Percentiles rank a stretch among this genome's conserved stretches.
These are phyloP conservation scores for Merodon equestris DNA, from an alignment of 2,888 invertebrate species.

Conservation along the genomic window DNA sequence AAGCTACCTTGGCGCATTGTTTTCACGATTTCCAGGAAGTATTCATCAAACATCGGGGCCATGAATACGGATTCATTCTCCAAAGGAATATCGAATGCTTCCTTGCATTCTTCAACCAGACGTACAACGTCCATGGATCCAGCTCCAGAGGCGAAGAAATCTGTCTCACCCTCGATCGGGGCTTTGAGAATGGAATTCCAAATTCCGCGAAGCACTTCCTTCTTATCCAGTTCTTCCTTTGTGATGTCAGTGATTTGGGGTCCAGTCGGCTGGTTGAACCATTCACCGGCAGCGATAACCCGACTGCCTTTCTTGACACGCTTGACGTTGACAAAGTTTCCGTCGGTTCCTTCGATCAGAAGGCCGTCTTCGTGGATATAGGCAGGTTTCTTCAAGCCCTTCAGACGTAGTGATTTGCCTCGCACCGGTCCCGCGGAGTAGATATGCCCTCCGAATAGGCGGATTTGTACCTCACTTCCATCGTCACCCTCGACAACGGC, in stretches of 20 bases:
- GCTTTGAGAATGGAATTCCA: constrained; percentile 92
- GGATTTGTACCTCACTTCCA: constrained; percentile 82
- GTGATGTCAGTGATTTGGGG: constrained; percentile 83
- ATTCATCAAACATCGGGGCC: constrained; percentile 93
- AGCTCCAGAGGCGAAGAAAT: constrained; percentile 97
- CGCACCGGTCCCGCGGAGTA: constrained; percentile 73
- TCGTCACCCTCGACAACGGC: constrained; percentile 80
- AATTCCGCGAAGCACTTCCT: constrained; percentile 83
- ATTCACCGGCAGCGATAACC: constrained; percentile 90
- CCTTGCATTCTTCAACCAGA: constrained; percentile 94
- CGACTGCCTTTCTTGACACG: constrained; percentile 88
- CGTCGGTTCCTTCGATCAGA: constrained; percentile 89
- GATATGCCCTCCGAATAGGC: constrained; percentile 88
- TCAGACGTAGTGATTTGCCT: constrained; percentile 82
- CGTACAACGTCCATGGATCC: constrained; percentile 97
- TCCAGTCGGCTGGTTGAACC: constrained; percentile 82
- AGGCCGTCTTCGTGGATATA: constrained; percentile 90
- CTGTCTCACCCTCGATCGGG: constrained; percentile 87
- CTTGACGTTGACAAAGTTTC: constrained; percentile 86
- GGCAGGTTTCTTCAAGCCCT: constrained; percentile 82
- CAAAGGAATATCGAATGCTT: constrained; percentile 86
- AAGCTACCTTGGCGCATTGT: constrained; percentile 83
- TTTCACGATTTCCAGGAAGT: constrained; percentile 84
- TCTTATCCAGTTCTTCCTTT: constrained; percentile 85
- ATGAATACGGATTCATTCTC: constrained; percentile 96